Percentiles rank a stretch among this genome's conserved stretches.
phyloP scores from a whole-genome alignment of 2,888 invertebrate species.

The Herminia tarsipennalis region DNA sequence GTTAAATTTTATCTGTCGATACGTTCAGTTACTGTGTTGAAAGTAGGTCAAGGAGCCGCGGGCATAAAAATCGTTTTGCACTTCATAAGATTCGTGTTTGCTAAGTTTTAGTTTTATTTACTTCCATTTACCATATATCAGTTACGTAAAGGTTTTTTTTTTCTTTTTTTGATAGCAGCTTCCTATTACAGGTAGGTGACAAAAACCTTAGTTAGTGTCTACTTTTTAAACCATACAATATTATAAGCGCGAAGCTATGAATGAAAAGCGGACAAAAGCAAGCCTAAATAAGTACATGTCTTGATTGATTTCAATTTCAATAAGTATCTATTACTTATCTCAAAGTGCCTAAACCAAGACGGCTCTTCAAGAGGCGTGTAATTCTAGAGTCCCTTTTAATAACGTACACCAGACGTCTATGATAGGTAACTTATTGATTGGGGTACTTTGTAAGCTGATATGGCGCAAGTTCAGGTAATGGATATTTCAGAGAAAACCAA shows the following conservation, averaged over 20 bases:
- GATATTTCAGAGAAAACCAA: background rate
- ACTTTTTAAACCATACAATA: background rate
- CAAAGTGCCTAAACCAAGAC: too few relatives aligned
- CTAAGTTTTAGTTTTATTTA: background rate
- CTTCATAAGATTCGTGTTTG: constrained; percentile 1
- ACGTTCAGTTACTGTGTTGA: constrained; percentile 7
- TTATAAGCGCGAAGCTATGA: background rate
- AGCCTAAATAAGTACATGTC: background rate
- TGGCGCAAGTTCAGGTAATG: constrained; percentile 2
- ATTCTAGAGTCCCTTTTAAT: background rate
- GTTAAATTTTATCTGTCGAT: constrained; percentile 12
- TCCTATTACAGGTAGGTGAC: background rate
- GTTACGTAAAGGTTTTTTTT: background rate
- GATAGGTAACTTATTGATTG: constrained; percentile 3
- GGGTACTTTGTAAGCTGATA: constrained; percentile 1
- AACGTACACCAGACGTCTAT: background rate
- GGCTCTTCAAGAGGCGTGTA: too few relatives aligned
- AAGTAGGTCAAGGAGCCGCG: constrained; percentile 19
- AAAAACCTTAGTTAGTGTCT: background rate
- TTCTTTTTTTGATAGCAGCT: background rate
- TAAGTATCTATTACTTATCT: background rate
- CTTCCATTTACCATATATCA: background rate
- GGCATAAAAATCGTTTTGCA: constrained; percentile 2
- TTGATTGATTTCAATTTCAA: background rate
- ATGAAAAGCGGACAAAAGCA: background rate